Base-by-base conservation (phyloP, 2,888 invertebrate species). In the Watsonalla cultraria region DNA sequence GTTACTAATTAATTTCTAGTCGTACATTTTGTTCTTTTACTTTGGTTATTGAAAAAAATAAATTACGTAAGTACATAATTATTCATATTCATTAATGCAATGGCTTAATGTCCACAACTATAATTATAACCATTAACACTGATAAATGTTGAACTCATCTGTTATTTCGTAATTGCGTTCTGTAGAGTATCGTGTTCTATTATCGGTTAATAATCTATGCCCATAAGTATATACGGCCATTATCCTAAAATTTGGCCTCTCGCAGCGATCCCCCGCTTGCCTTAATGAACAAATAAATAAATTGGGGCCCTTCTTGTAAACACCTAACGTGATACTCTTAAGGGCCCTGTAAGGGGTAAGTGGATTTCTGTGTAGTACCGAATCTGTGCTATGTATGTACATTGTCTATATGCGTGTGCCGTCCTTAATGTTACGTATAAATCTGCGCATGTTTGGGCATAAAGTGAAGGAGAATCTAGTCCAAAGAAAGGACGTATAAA, bases 251-350 rank as follows among this genome's bases (percentile, higher is more conserved):
- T 86, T 49, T 89, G 86, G 82, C 83, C 84, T 80, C 82, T 80
- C 66, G 74, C 79, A 76, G 75, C 68, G 86, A 85, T 80, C 85
- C 83, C 86, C 84, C 80, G 81, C 82, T 69, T 80, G 71, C 47
- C 35, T 82, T 88, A 88, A 89, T 88, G 88, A 90, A 86, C 86
- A 77, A 86, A 89, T 87, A 87, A 90, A 90, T 89, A 90, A 90
- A 88, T 88, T 84, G 84, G 73, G 42, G 84, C 83, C 86, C 83
- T 85, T 81, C 84, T 80, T 85, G 86, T 88, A 86, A 85, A 84
- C 86, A 85, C 77, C 77, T 71, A 76, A 75, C 76, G 79, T 75
- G 78, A 74, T 80, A 76, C 80, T 75, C 74, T 78, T 80, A 84
- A 78, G 80, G 80, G 78, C 74, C 74, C 82, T 78, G 88, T 82